Base-by-base conservation (phyloP, 2,888 invertebrate genomes). In the Lacanobia oleracea region DNA sequence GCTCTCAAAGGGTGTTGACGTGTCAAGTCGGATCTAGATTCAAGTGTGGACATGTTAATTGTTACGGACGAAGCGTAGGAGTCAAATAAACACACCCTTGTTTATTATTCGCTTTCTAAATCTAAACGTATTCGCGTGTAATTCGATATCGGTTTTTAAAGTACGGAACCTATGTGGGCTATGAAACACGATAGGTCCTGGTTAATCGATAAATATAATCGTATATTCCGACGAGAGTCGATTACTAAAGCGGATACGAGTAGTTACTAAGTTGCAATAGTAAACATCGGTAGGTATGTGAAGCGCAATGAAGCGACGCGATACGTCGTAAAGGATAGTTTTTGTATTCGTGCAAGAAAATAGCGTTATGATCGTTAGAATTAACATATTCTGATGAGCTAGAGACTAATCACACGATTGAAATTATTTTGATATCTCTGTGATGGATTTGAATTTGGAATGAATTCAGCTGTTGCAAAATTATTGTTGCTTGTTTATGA, bases 31-130 rank as follows among this genome's bases (percentile, higher is more conserved):
- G 89, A 94, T 94, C 94, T 94, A 92, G 93, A 93, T 86, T 64
- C 66, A 80, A 86, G 91, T 89, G 93, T 86, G 89, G 93, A 95
- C 94, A 93, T 92, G 93, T 94, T 95, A 95, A 95, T 95, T 95
- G 94, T 92, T 92, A 82, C 88, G 89, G 87, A 82, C 74, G 79
- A 77, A 81, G 88, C 89, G 90, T 93, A 88, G 91, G 90, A 88
- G 90, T 86, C 79, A 70, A 61, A 82, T 79, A 82, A 83, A 78
- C 77, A 79, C 48, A 73, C 70, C 81, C 79, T 80, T 65, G 67
- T 81, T 76, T 74, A 72, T 64, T 64, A 68, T 61, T 59, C n/a
- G 60, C 54, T 73, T 76, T 78, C 84, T 70, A 74, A 67, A 74
- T 78, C 84, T 70, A 74, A 67, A 74, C 43, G 59, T 59, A 74